Percentiles rank a stretch among this genome's conserved stretches.
phyloP scores from a whole-genome alignment of 1,140 invertebrate genomes.

The Drosophila subobscura region DNA sequence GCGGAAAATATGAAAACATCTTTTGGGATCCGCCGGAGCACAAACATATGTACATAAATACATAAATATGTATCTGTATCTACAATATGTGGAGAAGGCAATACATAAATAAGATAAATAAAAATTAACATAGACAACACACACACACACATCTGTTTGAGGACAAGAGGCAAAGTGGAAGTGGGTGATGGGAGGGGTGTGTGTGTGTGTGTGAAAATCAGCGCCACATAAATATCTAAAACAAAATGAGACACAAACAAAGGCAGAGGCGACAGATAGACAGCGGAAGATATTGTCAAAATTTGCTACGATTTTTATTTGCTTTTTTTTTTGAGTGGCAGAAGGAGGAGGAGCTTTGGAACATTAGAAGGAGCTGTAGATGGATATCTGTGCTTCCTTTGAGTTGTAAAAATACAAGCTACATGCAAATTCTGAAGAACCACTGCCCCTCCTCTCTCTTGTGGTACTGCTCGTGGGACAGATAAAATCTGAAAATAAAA shows the following conservation, averaged over 20 bases:
- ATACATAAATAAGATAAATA: conserved; percentile 75
- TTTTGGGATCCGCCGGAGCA: neutral
- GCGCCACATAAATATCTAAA: conserved; percentile 59
- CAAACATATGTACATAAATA: neutral
- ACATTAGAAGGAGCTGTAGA: neutral
- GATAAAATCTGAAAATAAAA: conserved; percentile 21
- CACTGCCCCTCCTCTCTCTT: neutral
- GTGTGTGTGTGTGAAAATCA: conserved; percentile 32
- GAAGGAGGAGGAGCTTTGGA: no score
- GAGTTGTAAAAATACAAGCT: conserved; percentile 61
- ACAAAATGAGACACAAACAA: conserved; percentile 33
- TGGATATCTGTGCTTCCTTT: conserved; percentile 19
- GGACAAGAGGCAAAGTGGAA: neutral
- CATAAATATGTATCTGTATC: conserved; percentile 15
- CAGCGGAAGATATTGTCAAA: conserved; percentile 52
- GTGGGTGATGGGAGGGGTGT: no score
- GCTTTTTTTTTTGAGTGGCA: conserved; percentile 22
- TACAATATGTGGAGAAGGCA: conserved; percentile 33
- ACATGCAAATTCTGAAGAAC: conserved; percentile 61
- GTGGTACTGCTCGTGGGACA: conserved; percentile 13
- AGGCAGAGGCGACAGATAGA: conserved; percentile 10
- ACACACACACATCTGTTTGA: conserved; percentile 26
- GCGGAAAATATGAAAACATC: conserved; percentile 58
- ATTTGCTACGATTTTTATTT: conserved; percentile 59
- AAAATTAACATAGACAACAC: conserved; percentile 69